These are phyloP conservation scores for Tricholaema leucomelas DNA, from an alignment of 2,113 vertebrate genomes.

Conservation along the genomic window DNA sequence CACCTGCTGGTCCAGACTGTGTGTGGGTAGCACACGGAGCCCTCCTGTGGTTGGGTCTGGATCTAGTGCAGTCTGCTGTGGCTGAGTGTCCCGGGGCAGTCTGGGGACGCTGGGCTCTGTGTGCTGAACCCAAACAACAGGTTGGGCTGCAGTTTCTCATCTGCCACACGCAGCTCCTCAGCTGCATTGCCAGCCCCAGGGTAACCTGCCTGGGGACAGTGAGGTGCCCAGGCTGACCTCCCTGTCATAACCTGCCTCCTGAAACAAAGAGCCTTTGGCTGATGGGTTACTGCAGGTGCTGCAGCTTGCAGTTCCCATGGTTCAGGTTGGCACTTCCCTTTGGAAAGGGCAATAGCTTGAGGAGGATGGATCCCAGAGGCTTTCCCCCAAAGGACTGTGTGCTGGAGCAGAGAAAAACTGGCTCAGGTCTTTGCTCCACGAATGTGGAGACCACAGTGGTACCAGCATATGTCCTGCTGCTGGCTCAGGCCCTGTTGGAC, in stretches of 20 bases:
- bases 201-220: not conserved
- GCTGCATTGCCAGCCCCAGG: not conserved
- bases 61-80: not conserved
- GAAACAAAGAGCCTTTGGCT: not conserved
- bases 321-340: not conserved
- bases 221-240: not conserved
- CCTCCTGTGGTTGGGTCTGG: not conserved
- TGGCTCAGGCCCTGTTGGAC: not conserved
- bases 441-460: not conserved
- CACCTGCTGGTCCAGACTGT: not conserved
- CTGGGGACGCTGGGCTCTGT: not conserved
- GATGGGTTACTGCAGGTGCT: not conserved
- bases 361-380: not conserved
- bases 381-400: accelerated
- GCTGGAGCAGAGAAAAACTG: not conserved
- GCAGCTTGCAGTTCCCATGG: not conserved
- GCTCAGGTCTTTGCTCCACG: not conserved
- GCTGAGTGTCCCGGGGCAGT: not conserved
- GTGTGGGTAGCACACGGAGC: not conserved
- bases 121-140: not conserved
- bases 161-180: not conserved
- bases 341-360: not conserved
- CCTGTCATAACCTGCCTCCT: not conserved
- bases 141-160: not conserved
- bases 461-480: not conserved